Evolutionary conservation across 64 coral and sea anemone species (phyloP).

Genomic region (Astreopora myriophthalma): DNA sequence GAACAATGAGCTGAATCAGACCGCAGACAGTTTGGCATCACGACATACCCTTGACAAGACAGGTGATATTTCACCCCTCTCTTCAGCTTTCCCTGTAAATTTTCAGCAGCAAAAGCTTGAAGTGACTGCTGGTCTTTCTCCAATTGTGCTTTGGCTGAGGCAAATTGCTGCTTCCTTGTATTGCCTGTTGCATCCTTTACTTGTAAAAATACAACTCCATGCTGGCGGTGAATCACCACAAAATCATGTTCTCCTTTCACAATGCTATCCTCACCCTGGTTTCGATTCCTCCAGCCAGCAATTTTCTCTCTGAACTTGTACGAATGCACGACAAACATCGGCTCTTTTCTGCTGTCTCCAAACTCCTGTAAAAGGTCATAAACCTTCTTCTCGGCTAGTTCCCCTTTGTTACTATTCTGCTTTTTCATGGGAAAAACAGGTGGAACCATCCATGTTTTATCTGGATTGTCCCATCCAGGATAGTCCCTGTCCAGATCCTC

Average conservation of each 20-base stretch:
- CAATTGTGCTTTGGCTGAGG: slow-evolving; percentile 7
- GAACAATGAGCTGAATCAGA: neutral
- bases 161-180: neutral
- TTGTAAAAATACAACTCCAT: slow-evolving; percentile 60
- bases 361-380: slow-evolving; percentile 52
- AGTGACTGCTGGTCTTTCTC: neutral
- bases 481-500: neutral
- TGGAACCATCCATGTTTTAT: slow-evolving; percentile 7
- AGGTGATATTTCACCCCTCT: neutral
- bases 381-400: slow-evolving; percentile 6
- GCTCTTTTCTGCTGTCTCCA: slow-evolving; percentile 27
- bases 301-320: slow-evolving; percentile 42
- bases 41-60: slow-evolving; percentile 44
- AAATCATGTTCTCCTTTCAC: slow-evolving; percentile 71
- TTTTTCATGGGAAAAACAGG: neutral
- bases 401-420: neutral
- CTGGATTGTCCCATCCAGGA: neutral
- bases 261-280: neutral
- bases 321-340: slow-evolving; percentile 79
- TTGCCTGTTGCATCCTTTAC: slow-evolving; percentile 32
- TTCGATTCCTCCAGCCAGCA: neutral
- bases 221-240: slow-evolving; percentile 51
- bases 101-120: neutral
- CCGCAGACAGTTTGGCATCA: slow-evolving; percentile 62
- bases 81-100: neutral